These are phyloP conservation scores for Charanyca ferruginea DNA, from an alignment of 2,888 invertebrate species.

Conservation along the genomic window DNA sequence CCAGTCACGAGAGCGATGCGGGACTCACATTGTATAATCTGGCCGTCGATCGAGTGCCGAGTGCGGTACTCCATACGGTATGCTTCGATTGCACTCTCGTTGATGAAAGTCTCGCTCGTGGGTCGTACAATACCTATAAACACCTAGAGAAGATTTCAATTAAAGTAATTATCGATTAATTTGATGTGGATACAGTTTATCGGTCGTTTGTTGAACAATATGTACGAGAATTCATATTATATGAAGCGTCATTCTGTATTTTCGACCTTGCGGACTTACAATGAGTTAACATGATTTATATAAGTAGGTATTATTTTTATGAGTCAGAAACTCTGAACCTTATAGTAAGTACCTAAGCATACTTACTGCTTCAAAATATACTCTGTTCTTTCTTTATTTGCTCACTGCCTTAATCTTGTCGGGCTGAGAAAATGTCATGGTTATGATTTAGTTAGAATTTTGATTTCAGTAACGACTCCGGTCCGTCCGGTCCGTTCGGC, in stretches of 20 bases:
- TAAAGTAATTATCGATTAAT: conserved; percentile 32
- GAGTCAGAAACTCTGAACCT: conserved; percentile 19
- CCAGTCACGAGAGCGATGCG: conserved; percentile 97
- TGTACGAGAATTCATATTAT: conserved; percentile 10
- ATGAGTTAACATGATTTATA: conserved; percentile 23
- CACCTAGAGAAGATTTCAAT: conserved; percentile 74
- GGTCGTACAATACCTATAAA: conserved; percentile 94
- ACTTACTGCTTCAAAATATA: background rate
- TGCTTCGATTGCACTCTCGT: conserved; percentile 80
- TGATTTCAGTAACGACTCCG: too few relatives aligned
- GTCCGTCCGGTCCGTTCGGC: too few relatives aligned
- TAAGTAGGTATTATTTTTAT: conserved; percentile 7
- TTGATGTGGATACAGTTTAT: conserved; percentile 19
- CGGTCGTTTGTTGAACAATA: conserved; percentile 36
- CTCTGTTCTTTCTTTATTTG: background rate
- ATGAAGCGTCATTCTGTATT: conserved; percentile 5
- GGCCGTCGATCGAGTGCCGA: conserved; percentile 96
- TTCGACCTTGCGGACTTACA: conserved; percentile 6
- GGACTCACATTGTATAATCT: conserved; percentile 97
- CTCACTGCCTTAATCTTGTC: background rate
- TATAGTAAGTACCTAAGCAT: background rate
- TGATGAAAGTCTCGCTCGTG: conserved; percentile 90
- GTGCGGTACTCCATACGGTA: conserved; percentile 96
- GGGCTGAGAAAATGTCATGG: background rate
- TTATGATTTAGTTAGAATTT: too few relatives aligned